These are phyloP conservation scores for Eumacrocentrus americanus DNA, from an alignment of 2,888 invertebrate species.

Conservation along the genomic window DNA sequence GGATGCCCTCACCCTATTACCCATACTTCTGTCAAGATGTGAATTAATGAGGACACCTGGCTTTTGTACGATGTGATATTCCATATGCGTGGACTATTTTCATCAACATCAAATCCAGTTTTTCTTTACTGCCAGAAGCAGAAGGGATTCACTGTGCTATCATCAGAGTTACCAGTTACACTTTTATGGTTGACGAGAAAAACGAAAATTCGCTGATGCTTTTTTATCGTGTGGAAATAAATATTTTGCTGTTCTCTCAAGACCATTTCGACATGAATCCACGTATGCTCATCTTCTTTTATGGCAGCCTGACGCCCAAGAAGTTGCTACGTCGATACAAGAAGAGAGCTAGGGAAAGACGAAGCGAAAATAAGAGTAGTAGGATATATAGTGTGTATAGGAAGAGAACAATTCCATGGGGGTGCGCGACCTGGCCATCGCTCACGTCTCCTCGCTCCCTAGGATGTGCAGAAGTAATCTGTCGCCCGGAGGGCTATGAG, in stretches of 20 bases:
- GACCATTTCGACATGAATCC: constrained; percentile 28
- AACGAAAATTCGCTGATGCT: constrained; percentile 17
- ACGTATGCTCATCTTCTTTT: constrained; percentile 27
- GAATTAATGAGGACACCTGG: constrained; percentile 22
- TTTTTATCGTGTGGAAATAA: constrained; percentile 21
- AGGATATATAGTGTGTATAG: constrained; percentile 2
- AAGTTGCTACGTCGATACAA: constrained; percentile 32
- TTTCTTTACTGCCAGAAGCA: neutral
- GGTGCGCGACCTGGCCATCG: constrained; percentile 29
- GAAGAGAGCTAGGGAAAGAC: constrained; percentile 1
- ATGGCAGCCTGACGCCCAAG: constrained; percentile 24
- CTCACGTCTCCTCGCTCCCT: constrained; percentile 30
- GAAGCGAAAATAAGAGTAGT: constrained; percentile 14
- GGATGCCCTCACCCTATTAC: constrained; percentile 10
- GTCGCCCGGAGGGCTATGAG: constrained; percentile 31
- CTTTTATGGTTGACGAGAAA: neutral
- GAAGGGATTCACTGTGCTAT: no score
- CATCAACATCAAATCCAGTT: neutral
- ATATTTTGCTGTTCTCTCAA: constrained; percentile 13
- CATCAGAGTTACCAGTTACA: no score
- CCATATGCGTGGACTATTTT: neutral
- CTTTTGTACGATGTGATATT: no score
- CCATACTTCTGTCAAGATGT: constrained; percentile 7
- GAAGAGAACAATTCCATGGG: constrained; percentile 26
- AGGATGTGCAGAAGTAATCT: constrained; percentile 36